A percentile compares a stretch with the other conserved stretches of the same genome.
phyloP scores from a whole-genome alignment of 2,888 invertebrate species.

The Zaprionus lineosus region DNA sequence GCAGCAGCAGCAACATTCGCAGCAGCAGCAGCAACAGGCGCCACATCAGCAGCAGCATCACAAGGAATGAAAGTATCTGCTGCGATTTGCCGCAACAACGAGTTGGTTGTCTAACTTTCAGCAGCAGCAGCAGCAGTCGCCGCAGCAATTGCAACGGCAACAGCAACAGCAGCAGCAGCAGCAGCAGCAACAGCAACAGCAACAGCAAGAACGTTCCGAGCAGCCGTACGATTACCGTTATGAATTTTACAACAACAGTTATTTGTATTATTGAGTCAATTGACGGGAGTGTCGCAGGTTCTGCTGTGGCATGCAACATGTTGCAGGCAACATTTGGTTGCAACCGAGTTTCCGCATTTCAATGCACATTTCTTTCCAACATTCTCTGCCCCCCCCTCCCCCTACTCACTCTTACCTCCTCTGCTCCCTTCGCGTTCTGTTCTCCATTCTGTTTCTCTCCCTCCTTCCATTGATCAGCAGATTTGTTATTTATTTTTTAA shows the following conservation, averaged over 20 bases:
- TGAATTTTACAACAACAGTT: constrained; percentile 63
- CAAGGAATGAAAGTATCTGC: constrained; percentile 81
- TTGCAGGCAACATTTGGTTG: constrained; percentile 67
- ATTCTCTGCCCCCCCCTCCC: background rate
- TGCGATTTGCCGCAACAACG: constrained; percentile 78
- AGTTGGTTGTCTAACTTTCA: constrained; percentile 78
- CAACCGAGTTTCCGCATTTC: constrained; percentile 20
- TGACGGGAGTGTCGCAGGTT: constrained; percentile 2
- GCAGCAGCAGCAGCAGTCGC: constrained; percentile 48
- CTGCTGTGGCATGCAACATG: constrained; percentile 44
- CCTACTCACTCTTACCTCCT: background rate
- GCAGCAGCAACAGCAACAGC: constrained; percentile 41
- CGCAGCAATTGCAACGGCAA: constrained; percentile 42
- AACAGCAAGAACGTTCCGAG: constrained; percentile 43
- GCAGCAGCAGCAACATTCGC: constrained; percentile 53
- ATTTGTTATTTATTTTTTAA: constrained; percentile 71
- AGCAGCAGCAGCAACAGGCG: constrained; percentile 50
- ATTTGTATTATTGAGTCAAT: constrained; percentile 60
- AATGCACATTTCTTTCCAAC: background rate
- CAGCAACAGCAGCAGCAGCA: constrained; percentile 39
- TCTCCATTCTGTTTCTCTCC: background rate
- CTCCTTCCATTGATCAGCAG: constrained; percentile 42
- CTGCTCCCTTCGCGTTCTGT: no score
- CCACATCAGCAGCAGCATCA: constrained; percentile 65
- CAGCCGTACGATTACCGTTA: constrained; percentile 55